Evolutionary conservation across 30 jellyfish, hydroid and myxozoan genomes (phyloP), one percentile per base, ranked within the genome.

Genomic region (Sanderia malayensis): DNA sequence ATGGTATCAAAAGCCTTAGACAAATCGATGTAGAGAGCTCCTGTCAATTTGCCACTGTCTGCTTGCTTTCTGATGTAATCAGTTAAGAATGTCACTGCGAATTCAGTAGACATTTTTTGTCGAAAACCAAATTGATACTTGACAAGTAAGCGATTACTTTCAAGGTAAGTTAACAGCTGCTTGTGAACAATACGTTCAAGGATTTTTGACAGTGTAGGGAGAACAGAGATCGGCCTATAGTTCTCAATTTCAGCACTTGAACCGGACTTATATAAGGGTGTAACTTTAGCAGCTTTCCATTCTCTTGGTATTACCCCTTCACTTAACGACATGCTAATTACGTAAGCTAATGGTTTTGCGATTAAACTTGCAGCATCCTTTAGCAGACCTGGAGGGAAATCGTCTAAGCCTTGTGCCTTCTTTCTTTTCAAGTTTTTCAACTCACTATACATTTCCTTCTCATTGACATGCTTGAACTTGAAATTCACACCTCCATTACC

Each of bases 161-260:
- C 94, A 58, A 71, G 64, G 53, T 71, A 86, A 47, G 68, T 86
- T 46, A 71, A 34, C 86, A 82, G 86, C 61, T 81, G 93, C 41
- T 70, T 82, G 67, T 70, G 76, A 22, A 70, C 80, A 60, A 72
- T 30, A 44, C 52, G 70, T 76, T 66, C 92, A 67, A 60, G 55
- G 64, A 72, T 46, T 67, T 73, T 83, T 66, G 84, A 73, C 79
- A 83, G 46, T 26, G 46, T 81, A 44, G 88, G 88, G 46, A 83
- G 60, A 0, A 73, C 69, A n/a, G 84, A 83, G 24, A 83, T 83
- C 10, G 88, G 95, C 47, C 95, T 61, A 70, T 84, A 67, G 29
- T 75, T 75, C 26, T 64, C 85, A 24, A 31, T 2, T 25, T 74
- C 91, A 29, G 78, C 15, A 46, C 34, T 67, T 61, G 45, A 46